phyloP scores from a whole-genome alignment of 2,113 vertebrate species.

The Oophaga pumilio region DNA sequence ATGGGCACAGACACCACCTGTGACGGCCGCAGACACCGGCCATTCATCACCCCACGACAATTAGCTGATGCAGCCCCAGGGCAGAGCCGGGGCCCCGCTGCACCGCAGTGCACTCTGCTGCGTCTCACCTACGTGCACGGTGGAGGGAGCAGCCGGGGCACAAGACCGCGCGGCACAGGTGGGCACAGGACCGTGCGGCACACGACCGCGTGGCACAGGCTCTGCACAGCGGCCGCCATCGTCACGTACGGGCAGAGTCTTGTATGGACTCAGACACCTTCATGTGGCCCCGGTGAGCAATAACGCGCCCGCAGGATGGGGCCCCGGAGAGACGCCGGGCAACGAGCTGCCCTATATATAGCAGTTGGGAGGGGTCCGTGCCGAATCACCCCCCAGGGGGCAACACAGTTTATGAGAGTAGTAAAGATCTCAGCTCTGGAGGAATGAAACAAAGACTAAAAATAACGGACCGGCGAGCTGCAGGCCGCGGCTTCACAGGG shows the following conservation, averaged over 20 bases:
- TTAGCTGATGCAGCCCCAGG: conserved; percentile 73
- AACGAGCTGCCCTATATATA: conserved; percentile 39
- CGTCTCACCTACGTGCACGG: background rate
- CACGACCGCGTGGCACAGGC: background rate
- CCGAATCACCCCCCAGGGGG: background rate
- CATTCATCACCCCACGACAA: conserved; percentile 88
- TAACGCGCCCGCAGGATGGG: background rate
- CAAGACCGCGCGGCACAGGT: too few species aligned
- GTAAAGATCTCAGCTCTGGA: conserved; percentile 22
- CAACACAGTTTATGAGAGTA: conserved; percentile 2
- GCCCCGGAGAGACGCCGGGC: conserved; percentile 12
- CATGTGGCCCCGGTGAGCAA: conserved; percentile 22
- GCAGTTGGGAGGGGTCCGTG: background rate
- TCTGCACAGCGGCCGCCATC: background rate
- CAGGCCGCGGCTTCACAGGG: background rate
- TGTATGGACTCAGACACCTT: conserved; percentile 35
- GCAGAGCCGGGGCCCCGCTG: conserved; percentile 33
- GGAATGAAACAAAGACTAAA: background rate
- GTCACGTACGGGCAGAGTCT: background rate
- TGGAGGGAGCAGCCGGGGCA: too few species aligned
- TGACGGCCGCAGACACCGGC: conserved; percentile 75
- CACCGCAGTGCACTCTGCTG: background rate
- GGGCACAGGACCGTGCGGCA: too few species aligned
- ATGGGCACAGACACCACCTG: conserved; percentile 75
- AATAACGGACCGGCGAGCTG: background rate